Evolutionary conservation across 2,888 invertebrate genomes (phyloP).

Genomic region (Pristionchus arcanus): DNA sequence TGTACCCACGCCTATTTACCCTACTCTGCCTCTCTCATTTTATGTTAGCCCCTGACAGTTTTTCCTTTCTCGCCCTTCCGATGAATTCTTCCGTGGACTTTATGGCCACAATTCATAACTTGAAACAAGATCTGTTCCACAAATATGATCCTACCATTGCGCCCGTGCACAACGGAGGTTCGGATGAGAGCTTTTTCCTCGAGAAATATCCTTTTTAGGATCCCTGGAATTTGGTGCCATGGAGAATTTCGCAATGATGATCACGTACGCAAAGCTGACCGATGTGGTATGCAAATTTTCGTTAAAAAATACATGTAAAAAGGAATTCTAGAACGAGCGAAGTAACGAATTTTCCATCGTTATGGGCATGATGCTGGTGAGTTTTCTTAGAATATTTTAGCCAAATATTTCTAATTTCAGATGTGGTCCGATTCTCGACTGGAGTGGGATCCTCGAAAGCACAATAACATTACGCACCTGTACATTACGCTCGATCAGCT

Average conservation of each 20-base stretch:
- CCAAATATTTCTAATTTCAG: neutral
- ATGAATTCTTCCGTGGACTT: neutral
- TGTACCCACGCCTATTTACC: neutral
- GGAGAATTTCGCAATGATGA: conserved; percentile 22
- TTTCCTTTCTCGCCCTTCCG: neutral
- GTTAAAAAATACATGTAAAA: neutral
- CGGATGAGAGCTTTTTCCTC: neutral
- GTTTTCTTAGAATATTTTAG: neutral
- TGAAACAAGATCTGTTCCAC: neutral
- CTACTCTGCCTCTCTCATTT: neutral
- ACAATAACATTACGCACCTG: neutral
- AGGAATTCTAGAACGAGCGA: neutral
- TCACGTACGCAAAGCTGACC: conserved; percentile 10
- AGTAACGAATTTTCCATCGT: neutral
- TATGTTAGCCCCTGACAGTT: neutral
- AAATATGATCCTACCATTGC: neutral
- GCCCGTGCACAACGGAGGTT: neutral
- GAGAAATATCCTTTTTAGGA: neutral
- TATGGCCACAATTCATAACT: neutral
- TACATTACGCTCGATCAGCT: neutral
- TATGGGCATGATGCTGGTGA: conserved; percentile 6
- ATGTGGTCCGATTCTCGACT: conserved; percentile 36
- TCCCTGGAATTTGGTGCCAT: neutral
- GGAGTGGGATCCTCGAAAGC: neutral
- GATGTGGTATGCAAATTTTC: neutral